Conservation (phyloP, 2,888 invertebrate genomes). For the Drosophila atripex region DNA sequence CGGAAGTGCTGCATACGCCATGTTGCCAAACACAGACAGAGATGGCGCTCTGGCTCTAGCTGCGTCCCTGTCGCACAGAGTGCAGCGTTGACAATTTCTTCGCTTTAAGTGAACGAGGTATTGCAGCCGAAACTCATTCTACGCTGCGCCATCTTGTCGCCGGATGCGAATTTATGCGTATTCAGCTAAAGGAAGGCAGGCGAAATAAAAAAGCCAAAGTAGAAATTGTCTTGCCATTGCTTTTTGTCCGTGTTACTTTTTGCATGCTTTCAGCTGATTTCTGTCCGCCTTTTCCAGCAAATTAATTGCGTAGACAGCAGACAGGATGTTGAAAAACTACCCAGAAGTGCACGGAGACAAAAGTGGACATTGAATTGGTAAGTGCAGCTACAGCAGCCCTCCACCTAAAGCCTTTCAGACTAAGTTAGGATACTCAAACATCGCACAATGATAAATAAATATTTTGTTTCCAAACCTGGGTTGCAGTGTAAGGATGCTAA, state of each 20-base stretch:
- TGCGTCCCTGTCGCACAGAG: conserved; percentile 37
- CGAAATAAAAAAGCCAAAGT: conserved; percentile 5
- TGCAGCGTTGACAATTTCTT: conserved; percentile 65
- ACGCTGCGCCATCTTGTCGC: conserved; percentile 69
- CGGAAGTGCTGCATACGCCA: conserved; percentile 68
- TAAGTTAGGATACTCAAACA: not conserved
- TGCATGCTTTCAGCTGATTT: conserved; percentile 64
- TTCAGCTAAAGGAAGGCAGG: conserved; percentile 59
- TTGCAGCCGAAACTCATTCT: conserved; percentile 42
- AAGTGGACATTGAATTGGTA: not conserved
- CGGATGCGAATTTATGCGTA: conserved; percentile 78
- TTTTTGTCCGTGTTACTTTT: conserved; percentile 41
- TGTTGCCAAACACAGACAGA: conserved; percentile 70
- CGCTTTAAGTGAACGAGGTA: conserved; percentile 48
- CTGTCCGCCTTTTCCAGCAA: conserved; percentile 69
- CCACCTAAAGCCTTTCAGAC: too few relatives aligned
- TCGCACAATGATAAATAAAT: not conserved
- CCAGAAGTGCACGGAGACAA: not conserved
- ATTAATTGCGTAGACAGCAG: conserved; percentile 75
- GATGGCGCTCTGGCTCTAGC: conserved; percentile 2
- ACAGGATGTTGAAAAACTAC: conserved; percentile 45
- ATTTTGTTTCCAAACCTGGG: conserved; percentile 4
- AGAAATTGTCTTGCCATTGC: conserved; percentile 40
- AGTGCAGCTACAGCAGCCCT: too few relatives aligned
- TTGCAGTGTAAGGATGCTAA: conserved; percentile 1